phyloP scores from a whole-genome alignment of 2,888 invertebrate species.

The Cybosia mesomella region DNA sequence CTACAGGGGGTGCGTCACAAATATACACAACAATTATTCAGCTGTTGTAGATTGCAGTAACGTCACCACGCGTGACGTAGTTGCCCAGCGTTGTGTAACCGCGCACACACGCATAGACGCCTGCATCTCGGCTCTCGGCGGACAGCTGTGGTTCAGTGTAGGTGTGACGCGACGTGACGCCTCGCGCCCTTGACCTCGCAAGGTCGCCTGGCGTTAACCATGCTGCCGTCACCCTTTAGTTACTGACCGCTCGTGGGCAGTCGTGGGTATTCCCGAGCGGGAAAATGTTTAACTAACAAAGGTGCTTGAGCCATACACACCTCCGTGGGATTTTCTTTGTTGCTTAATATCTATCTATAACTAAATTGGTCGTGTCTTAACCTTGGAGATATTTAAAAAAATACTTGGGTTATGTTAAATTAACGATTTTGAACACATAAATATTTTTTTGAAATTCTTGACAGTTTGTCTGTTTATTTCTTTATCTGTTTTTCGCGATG shows the following conservation, averaged over 20 bases:
- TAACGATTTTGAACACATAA: too few species aligned
- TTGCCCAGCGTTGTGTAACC: neutral
- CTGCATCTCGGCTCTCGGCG: neutral
- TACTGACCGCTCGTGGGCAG: neutral
- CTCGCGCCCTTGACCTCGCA: constrained; percentile 12
- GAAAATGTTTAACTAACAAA: neutral
- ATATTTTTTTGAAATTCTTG: too few species aligned
- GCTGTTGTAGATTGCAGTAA: constrained; percentile 3
- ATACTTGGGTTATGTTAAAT: too few species aligned
- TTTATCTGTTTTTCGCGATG: too few species aligned
- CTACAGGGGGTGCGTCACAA: neutral
- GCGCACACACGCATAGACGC: constrained; percentile 1
- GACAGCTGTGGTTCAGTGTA: neutral
- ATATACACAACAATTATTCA: neutral
- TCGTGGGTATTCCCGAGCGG: constrained; percentile 3
- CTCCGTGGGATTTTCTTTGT: constrained; percentile 2
- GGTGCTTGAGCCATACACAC: neutral
- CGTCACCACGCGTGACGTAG: constrained; percentile 1
- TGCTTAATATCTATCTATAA: neutral
- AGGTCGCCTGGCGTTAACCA: constrained; percentile 7
- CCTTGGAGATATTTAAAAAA: too few species aligned
- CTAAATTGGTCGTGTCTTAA: too few species aligned
- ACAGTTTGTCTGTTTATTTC: too few species aligned
- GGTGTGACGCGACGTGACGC: neutral
- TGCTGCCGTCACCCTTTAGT: neutral